These are phyloP conservation scores for Micrasema longulum DNA, from an alignment of 1,140 invertebrate species.

Conservation along the genomic window DNA sequence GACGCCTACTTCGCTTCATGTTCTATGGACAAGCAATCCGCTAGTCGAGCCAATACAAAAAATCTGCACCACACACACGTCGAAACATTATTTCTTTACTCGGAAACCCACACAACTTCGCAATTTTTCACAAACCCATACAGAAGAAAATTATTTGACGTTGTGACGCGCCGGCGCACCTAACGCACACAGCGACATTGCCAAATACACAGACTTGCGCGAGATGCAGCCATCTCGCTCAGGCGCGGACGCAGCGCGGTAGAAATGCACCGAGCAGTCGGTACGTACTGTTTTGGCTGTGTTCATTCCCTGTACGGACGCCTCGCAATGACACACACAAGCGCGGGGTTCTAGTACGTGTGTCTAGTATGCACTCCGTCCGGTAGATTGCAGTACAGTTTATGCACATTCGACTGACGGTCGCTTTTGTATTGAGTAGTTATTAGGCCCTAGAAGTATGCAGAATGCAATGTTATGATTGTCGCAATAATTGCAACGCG, in stretches of 20 bases:
- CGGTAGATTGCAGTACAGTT: constrained; percentile 50
- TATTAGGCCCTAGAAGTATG: constrained; percentile 36
- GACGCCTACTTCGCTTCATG: constrained; percentile 17
- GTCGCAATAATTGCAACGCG: constrained; percentile 17
- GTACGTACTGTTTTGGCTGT: constrained; percentile 14
- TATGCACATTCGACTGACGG: constrained; percentile 50
- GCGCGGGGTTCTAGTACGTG: constrained; percentile 10
- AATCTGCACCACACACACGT: constrained; percentile 3
- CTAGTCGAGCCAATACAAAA: constrained; percentile 31
- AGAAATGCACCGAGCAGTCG: constrained; percentile 27
- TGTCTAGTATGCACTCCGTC: constrained; percentile 43
- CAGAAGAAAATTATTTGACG: constrained; percentile 36
- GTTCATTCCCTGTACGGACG: neutral
- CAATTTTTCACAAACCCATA: constrained; percentile 36
- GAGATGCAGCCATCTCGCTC: constrained; percentile 16
- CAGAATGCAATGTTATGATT: constrained; percentile 38
- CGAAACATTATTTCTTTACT: constrained; percentile 20
- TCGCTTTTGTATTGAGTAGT: constrained; percentile 43
- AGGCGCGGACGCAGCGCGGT: neutral
- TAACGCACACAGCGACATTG: neutral
- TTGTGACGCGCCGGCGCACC: constrained; percentile 26
- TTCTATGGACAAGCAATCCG: constrained; percentile 28
- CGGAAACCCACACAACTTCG: constrained; percentile 13
- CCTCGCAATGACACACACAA: constrained; percentile 24
- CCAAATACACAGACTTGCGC: neutral